These are phyloP conservation scores for Oryzias curvinotus DNA, from an alignment of 2,113 vertebrate genomes.

Conservation along the genomic window DNA sequence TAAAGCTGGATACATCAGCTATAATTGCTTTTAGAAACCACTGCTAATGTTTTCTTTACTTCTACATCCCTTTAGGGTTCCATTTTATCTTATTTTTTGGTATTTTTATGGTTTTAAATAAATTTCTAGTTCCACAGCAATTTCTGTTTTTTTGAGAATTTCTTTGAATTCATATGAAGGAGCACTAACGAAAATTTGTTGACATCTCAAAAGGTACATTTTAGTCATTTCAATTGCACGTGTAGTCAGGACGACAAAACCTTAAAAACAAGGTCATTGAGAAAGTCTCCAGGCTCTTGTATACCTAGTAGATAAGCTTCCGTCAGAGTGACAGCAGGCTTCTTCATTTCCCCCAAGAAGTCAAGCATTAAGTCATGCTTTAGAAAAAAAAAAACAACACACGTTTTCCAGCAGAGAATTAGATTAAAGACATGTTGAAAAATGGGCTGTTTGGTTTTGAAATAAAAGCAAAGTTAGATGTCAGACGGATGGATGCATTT, in stretches of 20 bases:
- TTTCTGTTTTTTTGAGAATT: no score
- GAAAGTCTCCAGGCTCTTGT: not conserved
- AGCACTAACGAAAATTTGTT: no score
- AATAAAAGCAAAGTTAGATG: conserved; percentile 29
- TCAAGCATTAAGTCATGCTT: not conserved
- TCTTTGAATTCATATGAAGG: no score
- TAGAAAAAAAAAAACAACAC: not conserved
- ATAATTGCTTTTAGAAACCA: no score
- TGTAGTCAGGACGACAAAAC: not conserved
- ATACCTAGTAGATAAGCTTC: not conserved
- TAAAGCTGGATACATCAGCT: no score
- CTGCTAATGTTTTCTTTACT: no score
- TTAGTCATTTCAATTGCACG: no score
- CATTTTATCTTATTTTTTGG: no score
- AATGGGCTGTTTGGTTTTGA: conserved; percentile 21
- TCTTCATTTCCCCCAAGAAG: conserved; percentile 5
- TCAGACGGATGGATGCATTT: conserved; percentile 16
- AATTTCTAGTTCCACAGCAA: no score
- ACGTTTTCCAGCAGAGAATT: conserved; percentile 14
- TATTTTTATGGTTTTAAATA: no score
- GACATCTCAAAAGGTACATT: no score
- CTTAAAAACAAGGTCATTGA: not conserved
- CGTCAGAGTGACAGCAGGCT: conserved; percentile 10
- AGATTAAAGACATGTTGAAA: conserved; percentile 24
- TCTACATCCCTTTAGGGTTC: no score